phyloP scores from a whole-genome alignment of 2,797 vertebrate species.

The Hylomyscus alleni region DNA sequence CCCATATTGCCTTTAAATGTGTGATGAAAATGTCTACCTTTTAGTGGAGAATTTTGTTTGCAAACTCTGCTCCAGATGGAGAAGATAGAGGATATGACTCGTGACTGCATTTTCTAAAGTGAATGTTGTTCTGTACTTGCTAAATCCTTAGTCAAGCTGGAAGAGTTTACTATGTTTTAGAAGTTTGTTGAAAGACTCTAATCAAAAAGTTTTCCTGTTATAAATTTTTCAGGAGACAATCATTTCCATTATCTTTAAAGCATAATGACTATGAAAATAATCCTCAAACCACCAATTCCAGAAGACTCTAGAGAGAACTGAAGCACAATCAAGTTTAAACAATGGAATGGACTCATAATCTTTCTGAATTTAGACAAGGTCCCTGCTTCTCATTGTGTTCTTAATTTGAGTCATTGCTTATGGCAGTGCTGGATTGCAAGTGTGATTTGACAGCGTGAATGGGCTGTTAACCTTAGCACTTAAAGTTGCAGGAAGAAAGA shows the following conservation, averaged over 20 bases:
- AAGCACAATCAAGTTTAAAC: constrained; percentile 19
- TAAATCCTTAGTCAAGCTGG: neutral
- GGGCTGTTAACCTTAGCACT: constrained; percentile 55
- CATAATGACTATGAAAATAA: constrained; percentile 47
- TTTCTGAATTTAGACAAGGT: constrained; percentile 47
- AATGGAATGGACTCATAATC: constrained; percentile 54
- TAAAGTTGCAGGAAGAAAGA: constrained; percentile 54
- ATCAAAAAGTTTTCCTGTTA: constrained; percentile 34
- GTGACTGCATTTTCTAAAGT: neutral
- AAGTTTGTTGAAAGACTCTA: constrained; percentile 57
- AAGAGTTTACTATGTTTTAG: neutral
- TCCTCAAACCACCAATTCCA: neutral
- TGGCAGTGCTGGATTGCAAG: constrained; percentile 40
- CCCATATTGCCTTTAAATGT: neutral
- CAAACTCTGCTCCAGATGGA: neutral
- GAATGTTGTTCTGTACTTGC: neutral
- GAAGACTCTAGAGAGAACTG: constrained; percentile 27
- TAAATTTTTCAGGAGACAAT: constrained; percentile 58
- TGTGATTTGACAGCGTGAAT: constrained; percentile 42
- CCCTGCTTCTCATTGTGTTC: constrained; percentile 4
- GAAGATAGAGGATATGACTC: neutral
- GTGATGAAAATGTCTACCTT: neutral
- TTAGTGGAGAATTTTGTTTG: neutral
- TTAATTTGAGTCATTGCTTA: constrained; percentile 46
- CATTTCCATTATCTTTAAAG: constrained; percentile 61